Evolutionary conservation across 2,113 vertebrate genomes (phyloP).

Genomic region (Oryctolagus cuniculus): DNA sequence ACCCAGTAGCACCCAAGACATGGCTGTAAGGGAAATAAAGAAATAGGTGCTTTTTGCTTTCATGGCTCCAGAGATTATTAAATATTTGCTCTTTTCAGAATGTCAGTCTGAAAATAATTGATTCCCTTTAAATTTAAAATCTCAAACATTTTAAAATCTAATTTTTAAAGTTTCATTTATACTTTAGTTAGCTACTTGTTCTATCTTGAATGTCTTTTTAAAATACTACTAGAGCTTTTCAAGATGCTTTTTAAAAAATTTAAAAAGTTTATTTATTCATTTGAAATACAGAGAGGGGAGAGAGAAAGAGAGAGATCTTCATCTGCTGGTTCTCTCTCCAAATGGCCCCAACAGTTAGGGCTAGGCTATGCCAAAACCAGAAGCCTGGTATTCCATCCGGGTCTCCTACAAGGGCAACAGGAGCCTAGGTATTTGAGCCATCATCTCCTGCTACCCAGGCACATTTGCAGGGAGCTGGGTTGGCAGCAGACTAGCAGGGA

Average conservation of each 20-base stretch:
- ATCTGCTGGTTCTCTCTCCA: too few species aligned
- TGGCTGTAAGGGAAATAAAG: not conserved
- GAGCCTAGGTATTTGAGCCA: too few species aligned
- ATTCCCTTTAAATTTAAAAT: not conserved
- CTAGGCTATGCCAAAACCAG: too few species aligned
- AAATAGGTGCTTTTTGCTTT: not conserved
- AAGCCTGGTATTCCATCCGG: too few species aligned
- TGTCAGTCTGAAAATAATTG: slow-evolving; percentile 42
- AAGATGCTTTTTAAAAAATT: not conserved
- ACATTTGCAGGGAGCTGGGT: too few species aligned
- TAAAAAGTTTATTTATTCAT: too few species aligned
- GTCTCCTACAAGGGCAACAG: too few species aligned
- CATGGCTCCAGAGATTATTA: slow-evolving; percentile 16
- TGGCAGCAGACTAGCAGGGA: too few species aligned
- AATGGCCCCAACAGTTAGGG: too few species aligned
- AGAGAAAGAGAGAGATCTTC: too few species aligned
- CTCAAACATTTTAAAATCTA: slow-evolving; percentile 2
- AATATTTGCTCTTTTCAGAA: slow-evolving; percentile 45
- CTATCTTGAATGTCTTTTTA: not conserved
- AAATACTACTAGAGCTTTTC: slow-evolving; percentile 27
- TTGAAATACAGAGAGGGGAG: too few species aligned
- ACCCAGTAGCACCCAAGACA: not conserved
- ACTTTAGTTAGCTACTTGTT: slow-evolving; percentile 8
- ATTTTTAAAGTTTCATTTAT: not conserved
- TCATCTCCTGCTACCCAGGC: too few species aligned